Evolutionary conservation across 2,797 vertebrate genomes (phyloP).

Genomic region (Sebastes baramenuke): DNA sequence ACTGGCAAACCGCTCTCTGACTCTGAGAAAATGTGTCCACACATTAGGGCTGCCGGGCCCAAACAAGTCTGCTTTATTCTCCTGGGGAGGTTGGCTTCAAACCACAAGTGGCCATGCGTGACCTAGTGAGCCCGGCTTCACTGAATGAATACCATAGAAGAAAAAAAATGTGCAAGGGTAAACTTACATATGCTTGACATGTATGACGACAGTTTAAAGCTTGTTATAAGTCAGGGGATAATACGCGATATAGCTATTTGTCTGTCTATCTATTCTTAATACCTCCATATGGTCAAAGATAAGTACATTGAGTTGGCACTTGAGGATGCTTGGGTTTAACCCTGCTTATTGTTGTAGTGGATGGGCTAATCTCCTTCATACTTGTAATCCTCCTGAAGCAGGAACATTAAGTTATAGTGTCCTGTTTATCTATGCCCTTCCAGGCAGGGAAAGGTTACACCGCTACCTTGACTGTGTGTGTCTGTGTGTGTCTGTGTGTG

Average conservation of each 20-base stretch:
- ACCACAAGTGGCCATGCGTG: slow-evolving; percentile 61
- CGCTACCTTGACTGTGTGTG: neutral
- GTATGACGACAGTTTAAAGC: neutral
- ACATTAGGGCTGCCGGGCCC: slow-evolving; percentile 51
- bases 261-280: slow-evolving; percentile 17
- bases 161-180: slow-evolving; percentile 15
- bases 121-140: slow-evolving; percentile 34
- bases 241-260: neutral
- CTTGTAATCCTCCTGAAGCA: slow-evolving; percentile 73
- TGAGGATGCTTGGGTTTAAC: slow-evolving; percentile 57
- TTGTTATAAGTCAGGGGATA: neutral
- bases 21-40: slow-evolving; percentile 68
- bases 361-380: slow-evolving; percentile 73
- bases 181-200: slow-evolving; percentile 4
- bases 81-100: slow-evolving; percentile 53
- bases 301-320: slow-evolving; percentile 40
- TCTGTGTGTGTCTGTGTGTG: slow-evolving; percentile 22
- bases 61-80: slow-evolving; percentile 61
- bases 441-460: slow-evolving; percentile 61
- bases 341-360: slow-evolving; percentile 68
- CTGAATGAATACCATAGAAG: slow-evolving; percentile 29
- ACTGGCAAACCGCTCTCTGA: slow-evolving; percentile 63
- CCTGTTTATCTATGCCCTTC: slow-evolving; percentile 67
- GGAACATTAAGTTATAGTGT: slow-evolving; percentile 68
- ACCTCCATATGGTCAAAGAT: slow-evolving; percentile 41